phyloP scores from a whole-genome alignment of 64 coral and sea anemone species.

The Hydrozoanthus tunicans region DNA sequence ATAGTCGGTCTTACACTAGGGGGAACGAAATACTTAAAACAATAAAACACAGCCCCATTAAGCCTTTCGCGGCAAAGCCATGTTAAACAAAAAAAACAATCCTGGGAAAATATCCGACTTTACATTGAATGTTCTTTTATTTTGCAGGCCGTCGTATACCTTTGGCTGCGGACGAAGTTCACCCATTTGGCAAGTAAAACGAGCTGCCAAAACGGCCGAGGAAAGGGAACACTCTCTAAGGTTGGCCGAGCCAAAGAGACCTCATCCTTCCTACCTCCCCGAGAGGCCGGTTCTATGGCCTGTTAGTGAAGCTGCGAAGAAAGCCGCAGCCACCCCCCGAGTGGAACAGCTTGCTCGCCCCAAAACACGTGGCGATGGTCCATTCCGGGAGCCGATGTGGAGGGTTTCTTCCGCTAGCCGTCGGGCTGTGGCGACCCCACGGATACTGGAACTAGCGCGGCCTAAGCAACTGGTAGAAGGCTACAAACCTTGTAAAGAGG shows the following conservation, averaged over 20 bases:
- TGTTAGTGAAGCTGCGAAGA: slow-evolving; percentile 68
- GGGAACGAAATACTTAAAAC: no score
- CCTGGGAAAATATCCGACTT: neutral
- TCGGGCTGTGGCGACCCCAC: slow-evolving; percentile 69
- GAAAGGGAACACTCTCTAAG: slow-evolving; percentile 78
- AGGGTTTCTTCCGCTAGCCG: slow-evolving; percentile 62
- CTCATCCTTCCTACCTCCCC: slow-evolving; percentile 63
- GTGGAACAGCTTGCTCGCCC: slow-evolving; percentile 81
- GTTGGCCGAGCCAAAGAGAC: slow-evolving; percentile 73
- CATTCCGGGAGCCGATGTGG: slow-evolving; percentile 82
- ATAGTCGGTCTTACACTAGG: no score
- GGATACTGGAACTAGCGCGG: slow-evolving; percentile 74
- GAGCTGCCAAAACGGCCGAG: slow-evolving; percentile 79
- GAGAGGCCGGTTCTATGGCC: slow-evolving; percentile 58
- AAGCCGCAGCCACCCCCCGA: slow-evolving; percentile 49
- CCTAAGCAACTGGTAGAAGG: slow-evolving; percentile 83
- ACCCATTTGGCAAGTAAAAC: slow-evolving; percentile 84
- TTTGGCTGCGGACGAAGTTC: slow-evolving; percentile 89
- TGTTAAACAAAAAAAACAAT: neutral
- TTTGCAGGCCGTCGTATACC: slow-evolving; percentile 67
- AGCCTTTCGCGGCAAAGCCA: neutral
- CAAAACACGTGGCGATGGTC: slow-evolving; percentile 79
- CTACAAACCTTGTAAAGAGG: slow-evolving; percentile 65
- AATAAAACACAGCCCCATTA: neutral
- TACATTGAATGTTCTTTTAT: neutral